phyloP scores from a whole-genome alignment of 2,113 vertebrate genomes.

The Dipodomys merriami region DNA sequence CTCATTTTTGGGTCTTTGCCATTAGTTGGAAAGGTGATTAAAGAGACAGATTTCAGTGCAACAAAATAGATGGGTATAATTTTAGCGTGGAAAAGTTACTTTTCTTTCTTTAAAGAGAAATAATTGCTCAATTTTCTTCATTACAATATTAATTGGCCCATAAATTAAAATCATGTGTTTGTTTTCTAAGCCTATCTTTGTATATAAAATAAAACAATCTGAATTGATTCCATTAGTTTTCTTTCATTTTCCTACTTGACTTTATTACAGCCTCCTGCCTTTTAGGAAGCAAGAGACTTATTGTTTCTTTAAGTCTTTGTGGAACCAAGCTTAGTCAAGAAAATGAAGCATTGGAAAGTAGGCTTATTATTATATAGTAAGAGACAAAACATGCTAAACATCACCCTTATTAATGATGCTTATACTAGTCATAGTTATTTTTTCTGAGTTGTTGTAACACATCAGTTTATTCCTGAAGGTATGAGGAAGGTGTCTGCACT shows the following conservation, averaged over 20 bases:
- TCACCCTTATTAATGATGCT: neutral
- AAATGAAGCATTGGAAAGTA: neutral
- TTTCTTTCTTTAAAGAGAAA: slow-evolving; percentile 13
- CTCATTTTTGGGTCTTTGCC: neutral
- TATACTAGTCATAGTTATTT: neutral
- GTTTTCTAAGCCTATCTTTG: neutral
- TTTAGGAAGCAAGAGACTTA: neutral
- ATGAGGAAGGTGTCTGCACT: neutral
- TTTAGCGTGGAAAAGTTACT: slow-evolving; percentile 12
- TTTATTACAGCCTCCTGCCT: neutral
- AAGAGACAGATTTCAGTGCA: neutral
- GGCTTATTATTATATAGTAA: neutral
- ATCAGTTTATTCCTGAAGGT: neutral
- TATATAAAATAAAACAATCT: neutral
- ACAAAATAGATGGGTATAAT: neutral
- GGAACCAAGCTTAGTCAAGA: neutral
- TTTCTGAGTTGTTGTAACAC: neutral
- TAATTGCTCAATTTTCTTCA: neutral
- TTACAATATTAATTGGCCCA: neutral
- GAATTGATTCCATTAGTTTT: neutral
- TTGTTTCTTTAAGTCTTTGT: slow-evolving; percentile 21
- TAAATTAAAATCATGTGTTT: neutral
- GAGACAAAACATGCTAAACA: neutral
- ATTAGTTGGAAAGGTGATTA: neutral
- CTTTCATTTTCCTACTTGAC: neutral